phyloP scores from a whole-genome alignment of 2,113 vertebrate genomes.

The Arizona elegans region DNA sequence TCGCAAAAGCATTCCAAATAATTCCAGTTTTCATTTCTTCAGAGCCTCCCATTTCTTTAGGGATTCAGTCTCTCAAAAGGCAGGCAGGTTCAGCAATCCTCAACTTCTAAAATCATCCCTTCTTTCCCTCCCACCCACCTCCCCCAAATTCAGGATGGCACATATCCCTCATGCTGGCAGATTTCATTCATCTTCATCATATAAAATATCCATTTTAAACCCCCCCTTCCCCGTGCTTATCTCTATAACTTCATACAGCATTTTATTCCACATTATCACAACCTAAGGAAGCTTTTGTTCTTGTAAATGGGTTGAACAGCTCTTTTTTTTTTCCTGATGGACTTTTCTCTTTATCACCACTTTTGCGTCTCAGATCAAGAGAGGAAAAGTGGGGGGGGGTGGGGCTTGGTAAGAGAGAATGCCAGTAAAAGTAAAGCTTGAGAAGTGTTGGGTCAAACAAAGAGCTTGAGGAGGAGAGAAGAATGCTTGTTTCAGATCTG shows the following conservation, averaged over 20 bases:
- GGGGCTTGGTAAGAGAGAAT: background rate
- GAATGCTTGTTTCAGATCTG: background rate
- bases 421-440: conserved; percentile 30
- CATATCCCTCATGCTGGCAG: background rate
- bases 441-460: conserved; percentile 14
- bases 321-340: conserved; percentile 9
- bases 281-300: conserved; percentile 21
- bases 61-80: conserved; percentile 31
- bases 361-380: conserved; percentile 1
- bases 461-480: background rate
- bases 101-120: background rate
- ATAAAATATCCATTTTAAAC: conserved; percentile 17
- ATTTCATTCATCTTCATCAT: background rate
- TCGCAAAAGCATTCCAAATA: background rate
- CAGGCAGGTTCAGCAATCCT: conserved; percentile 25
- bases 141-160: background rate
- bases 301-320: conserved; percentile 28
- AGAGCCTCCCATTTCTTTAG: conserved; percentile 1
- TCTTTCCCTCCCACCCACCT: background rate
- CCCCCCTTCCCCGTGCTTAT: background rate
- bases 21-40: conserved; percentile 1
- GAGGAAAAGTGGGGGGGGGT: background rate
- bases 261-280: conserved; percentile 31
- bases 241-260: conserved; percentile 2
- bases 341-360: background rate